Percentiles rank a stretch among this genome's conserved stretches.
These are phyloP conservation scores for Nesoenas mayeri DNA, from an alignment of 2,113 vertebrate species.

Conservation along the genomic window DNA sequence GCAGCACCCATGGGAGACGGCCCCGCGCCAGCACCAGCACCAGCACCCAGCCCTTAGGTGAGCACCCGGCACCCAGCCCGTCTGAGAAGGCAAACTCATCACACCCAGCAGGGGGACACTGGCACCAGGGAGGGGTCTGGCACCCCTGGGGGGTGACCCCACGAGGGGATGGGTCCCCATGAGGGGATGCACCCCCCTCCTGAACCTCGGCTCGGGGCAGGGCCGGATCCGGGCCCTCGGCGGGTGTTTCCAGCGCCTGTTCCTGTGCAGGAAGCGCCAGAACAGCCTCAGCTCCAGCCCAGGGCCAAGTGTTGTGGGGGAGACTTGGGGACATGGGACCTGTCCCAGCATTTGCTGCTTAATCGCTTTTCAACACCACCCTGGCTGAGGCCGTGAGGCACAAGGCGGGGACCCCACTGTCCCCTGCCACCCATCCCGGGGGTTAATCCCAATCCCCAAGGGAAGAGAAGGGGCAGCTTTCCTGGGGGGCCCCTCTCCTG, in stretches of 20 bases:
- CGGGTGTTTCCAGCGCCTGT: slow-evolving; percentile 35
- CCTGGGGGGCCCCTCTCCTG: not conserved
- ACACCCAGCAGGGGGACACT: not conserved
- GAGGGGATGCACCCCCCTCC: rapidly evolving
- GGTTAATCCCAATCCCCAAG: not conserved
- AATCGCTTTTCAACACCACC: slow-evolving; percentile 48
- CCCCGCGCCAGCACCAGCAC: no score
- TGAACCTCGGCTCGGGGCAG: rapidly evolving
- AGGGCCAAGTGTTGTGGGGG: not conserved
- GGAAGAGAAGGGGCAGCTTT: not conserved
- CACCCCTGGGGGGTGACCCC: not conserved
- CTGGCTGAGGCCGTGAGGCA: not conserved
- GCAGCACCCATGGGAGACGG: not conserved
- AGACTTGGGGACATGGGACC: not conserved
- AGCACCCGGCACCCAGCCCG: not conserved
- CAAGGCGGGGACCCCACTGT: rapidly evolving
- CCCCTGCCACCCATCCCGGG: not conserved
- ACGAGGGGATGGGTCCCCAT: not conserved
- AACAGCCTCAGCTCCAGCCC: not conserved
- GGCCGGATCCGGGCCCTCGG: not conserved
- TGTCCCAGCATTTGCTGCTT: not conserved
- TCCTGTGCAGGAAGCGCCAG: slow-evolving; percentile 48
- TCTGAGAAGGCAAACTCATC: not conserved
- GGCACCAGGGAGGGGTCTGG: rapidly evolving
- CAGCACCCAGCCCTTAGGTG: not conserved